Base-by-base conservation (phyloP, 2,797 vertebrate species). In the Tamandua tetradactyla region DNA sequence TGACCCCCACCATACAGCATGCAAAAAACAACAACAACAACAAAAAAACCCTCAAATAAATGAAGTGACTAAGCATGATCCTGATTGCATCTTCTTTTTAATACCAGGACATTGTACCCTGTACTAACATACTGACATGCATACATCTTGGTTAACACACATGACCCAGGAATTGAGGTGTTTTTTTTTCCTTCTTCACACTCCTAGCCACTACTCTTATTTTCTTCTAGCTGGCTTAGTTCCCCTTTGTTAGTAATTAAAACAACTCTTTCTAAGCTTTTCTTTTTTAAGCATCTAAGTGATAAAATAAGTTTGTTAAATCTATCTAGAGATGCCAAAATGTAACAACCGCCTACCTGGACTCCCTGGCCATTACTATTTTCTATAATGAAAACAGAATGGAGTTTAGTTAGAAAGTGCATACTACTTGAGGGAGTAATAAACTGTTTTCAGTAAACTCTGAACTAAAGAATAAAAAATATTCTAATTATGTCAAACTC, bases 141-240 rank as follows among this genome's bases (percentile, higher is more conserved):
- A 82, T 30, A 83, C 44, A 52, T 37, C 27, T 86, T 12, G 55
- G 62, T 18, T 37, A 87, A 80, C 27, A 85, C n/a, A 37, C 4
- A 35, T 3, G 57, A 85, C 20, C 76, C 30, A 17, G 66, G 0
- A 81, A 71, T 0, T 32, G 55, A 78, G 37, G 30, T 61, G 74
- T 64, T 1, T 62, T 78, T 64, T 2, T 35, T 4, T 25, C 9
- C 35, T 40, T 49, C 22, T 59, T 68, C 75, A 30, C 35, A 57
- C 42, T 57, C 18, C 11, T 42, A 86, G 62, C 4, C 42, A 35
- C 49, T 66, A 49, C 2, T 74, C 7, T 64, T 64, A 64, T 40
- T 95, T 93, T 91, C 42, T 47, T 93, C 82, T 82, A 69, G 49
- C 23, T 66, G 57, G 68, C 30, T 93, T 68, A 47, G 44, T 62